Evolutionary conservation across 2,888 invertebrate species (phyloP), one percentile per base, ranked within the genome.

Genomic region (Rutpela maculata): DNA sequence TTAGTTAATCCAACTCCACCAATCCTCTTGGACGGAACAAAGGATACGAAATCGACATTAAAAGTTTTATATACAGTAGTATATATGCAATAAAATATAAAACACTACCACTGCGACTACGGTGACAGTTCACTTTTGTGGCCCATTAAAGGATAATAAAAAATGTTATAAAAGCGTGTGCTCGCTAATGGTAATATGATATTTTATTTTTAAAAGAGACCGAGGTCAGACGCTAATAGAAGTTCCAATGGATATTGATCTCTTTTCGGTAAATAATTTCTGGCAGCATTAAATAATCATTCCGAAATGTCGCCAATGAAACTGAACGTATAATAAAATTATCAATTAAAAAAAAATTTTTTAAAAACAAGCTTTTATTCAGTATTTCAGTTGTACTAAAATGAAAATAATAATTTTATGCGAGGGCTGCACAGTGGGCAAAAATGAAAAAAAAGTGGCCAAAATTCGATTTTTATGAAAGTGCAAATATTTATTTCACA

Each of bases 71-170:
- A 15, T 43, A 11, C 12, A 43, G 11, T 43, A 43, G 43, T 43
- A 43, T 35, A 43, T 43, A 43, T 15, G 43, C 43, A 43, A 43
- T 43, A 43, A 43, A 43, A 43, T 43, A 43, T 43, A 26, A 26
- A 26, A 35, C 31, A 35, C 31, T 35, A 9, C 31, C 7, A 35
- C 6, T 9, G 31, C 7, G 31, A 43, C 12, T 43, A 11, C 43
- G 43, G 7, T 15, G 43, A 15, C 11, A 15, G 43, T 43, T 15
- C 43, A 43, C 3, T 15, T 50, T 50, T 50, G 50, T 50, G 50
- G n/a, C 50, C 50, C 50, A 50, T 50, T 50, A 50, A 50, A 50
- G 50, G 50, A 50, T 50, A 50, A 50, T 50, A 50, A 50, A 50
- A 50, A 50, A n/a, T 50, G 50, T 50, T 17, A 50, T 50, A 43